Conservation (phyloP, 2,888 invertebrate species). For the Diploptera punctata region DNA sequence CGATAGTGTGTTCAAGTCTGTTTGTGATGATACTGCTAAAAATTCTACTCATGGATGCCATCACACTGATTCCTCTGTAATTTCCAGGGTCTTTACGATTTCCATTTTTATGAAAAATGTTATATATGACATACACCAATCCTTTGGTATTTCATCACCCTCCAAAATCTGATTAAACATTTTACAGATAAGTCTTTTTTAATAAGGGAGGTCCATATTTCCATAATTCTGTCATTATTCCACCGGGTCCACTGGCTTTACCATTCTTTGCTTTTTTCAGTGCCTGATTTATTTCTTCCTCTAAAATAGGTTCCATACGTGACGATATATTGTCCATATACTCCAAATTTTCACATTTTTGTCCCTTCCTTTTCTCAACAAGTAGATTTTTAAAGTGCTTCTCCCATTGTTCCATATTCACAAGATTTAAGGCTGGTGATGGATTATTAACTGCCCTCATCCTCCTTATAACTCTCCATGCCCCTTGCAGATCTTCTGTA, state of each 20-base stretch:
- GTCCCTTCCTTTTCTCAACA: background rate
- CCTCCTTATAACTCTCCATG: too few relatives aligned
- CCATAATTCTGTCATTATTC: background rate
- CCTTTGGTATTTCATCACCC: background rate
- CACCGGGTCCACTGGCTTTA: background rate
- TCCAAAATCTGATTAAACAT: slow-evolving; percentile 8
- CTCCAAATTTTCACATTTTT: background rate
- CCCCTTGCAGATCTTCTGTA: too few relatives aligned
- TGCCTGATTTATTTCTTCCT: background rate
- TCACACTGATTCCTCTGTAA: background rate
- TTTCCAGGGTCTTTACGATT: background rate
- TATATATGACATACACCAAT: background rate
- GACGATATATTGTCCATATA: background rate
- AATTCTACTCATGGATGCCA: background rate
- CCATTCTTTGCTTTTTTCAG: background rate
- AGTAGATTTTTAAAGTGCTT: background rate
- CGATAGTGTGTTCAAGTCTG: too few relatives aligned
- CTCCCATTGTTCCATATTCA: background rate
- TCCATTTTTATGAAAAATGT: background rate
- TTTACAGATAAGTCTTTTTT: background rate
- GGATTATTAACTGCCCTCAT: too few relatives aligned
- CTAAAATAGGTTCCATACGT: slow-evolving; percentile 3
- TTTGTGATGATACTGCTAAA: background rate
- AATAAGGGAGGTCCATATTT: background rate
- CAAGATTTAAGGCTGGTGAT: too few relatives aligned